Evolutionary conservation across 2,113 vertebrate genomes (phyloP).

Genomic region (Hippopotamus amphibius): DNA sequence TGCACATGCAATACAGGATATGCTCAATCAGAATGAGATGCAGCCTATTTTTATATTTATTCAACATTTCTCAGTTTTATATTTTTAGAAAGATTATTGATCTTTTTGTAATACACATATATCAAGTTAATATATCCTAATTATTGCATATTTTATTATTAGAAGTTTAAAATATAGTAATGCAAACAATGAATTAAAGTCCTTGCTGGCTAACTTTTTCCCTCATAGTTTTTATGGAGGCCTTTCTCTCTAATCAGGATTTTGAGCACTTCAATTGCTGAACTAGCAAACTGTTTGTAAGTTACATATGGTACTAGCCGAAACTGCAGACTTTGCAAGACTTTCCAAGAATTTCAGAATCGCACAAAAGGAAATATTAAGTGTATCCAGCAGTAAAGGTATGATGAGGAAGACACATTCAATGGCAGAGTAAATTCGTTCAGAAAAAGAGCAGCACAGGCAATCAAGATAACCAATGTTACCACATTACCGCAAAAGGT

Average conservation of each 20-base stretch:
- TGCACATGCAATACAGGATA: background rate
- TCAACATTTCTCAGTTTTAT: background rate
- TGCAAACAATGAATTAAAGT: background rate
- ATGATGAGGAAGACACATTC: constrained; percentile 77
- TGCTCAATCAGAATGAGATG: constrained; percentile 9
- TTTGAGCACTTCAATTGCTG: constrained; percentile 78
- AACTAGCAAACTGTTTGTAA: constrained; percentile 77
- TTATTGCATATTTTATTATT: background rate
- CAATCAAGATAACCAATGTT: constrained; percentile 82
- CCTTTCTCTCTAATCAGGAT: constrained; percentile 64
- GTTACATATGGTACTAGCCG: constrained; percentile 60
- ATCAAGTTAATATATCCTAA: background rate
- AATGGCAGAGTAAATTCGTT: constrained; percentile 72
- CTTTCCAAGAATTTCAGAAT: constrained; percentile 78
- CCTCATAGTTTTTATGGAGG: constrained; percentile 2
- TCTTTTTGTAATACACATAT: background rate
- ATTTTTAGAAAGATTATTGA: background rate
- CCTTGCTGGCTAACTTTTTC: constrained; percentile 8
- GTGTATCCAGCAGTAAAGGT: constrained; percentile 77
- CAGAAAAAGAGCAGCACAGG: constrained; percentile 74
- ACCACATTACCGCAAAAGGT: constrained; percentile 66
- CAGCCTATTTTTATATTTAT: background rate
- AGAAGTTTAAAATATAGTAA: background rate
- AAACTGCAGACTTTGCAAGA: constrained; percentile 82
- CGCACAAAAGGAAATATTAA: constrained; percentile 80